Percentiles rank a stretch among this genome's conserved stretches.
Evolutionary conservation across 1,140 invertebrate genomes (phyloP).

Genomic region (Bombus superbus): DNA sequence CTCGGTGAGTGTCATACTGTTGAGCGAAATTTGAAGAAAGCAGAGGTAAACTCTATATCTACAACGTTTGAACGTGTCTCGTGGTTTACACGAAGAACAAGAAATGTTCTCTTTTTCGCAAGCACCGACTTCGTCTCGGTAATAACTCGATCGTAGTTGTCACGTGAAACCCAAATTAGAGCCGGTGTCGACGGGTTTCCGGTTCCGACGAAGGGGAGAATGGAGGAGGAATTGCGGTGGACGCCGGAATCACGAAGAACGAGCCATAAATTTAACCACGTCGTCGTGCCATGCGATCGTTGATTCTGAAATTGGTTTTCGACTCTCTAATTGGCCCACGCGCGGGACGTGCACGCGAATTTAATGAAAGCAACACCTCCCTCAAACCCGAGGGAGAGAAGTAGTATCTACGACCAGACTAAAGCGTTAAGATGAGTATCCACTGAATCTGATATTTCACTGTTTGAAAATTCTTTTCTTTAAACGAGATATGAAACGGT

Average conservation of each 20-base stretch:
- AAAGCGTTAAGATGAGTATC: conserved; percentile 40
- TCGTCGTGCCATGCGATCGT: conserved; percentile 65
- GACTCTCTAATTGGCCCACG: conserved; percentile 68
- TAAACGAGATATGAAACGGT: neutral
- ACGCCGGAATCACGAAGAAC: conserved; percentile 72
- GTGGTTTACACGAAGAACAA: conserved; percentile 43
- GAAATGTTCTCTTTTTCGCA: conserved; percentile 34
- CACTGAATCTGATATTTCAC: neutral
- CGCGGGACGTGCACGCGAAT: conserved; percentile 63
- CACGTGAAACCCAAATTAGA: conserved; percentile 70
- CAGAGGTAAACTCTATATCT: neutral
- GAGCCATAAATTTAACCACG: conserved; percentile 69
- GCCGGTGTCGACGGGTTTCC: conserved; percentile 67
- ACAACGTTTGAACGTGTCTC: conserved; percentile 16
- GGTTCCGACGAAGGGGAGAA: conserved; percentile 62
- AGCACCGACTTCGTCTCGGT: conserved; percentile 50
- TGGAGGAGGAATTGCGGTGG: conserved; percentile 58
- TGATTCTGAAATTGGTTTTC: conserved; percentile 71
- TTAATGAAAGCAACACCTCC: conserved; percentile 64
- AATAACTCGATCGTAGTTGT: conserved; percentile 72
- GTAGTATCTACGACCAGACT: conserved; percentile 22
- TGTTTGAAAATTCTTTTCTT: neutral
- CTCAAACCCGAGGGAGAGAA: conserved; percentile 8
- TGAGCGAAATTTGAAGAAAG: neutral
- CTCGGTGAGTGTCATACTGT: neutral